A percentile compares a stretch with the other conserved stretches of the same genome.
Evolutionary conservation across 2,888 invertebrate species (phyloP).

Genomic region (Drosophila buzzatii): DNA sequence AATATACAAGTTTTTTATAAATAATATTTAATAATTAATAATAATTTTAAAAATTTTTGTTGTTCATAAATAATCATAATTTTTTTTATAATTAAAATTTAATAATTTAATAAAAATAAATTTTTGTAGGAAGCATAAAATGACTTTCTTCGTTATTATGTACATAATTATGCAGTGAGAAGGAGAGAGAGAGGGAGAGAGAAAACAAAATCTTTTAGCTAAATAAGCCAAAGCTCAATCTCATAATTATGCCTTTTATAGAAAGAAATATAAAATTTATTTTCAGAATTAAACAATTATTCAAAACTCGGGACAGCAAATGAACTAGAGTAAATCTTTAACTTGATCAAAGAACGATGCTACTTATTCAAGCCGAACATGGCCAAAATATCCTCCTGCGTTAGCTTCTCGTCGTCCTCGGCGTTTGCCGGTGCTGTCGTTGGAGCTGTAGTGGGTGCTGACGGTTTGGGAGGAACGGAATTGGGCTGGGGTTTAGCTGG

Average conservation of each 20-base stretch:
- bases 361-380: constrained; percentile 56
- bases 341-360: not conserved
- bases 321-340: not conserved
- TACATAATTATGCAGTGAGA: too few relatives aligned
- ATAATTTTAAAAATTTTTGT: too few relatives aligned
- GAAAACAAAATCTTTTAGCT: not conserved
- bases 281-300: not conserved
- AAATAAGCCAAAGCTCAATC: not conserved
- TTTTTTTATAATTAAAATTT: too few relatives aligned
- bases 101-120: too few relatives aligned
- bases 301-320: not conserved
- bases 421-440: not conserved
- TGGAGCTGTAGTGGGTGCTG: not conserved
- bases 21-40: too few relatives aligned
- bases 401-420: constrained; percentile 41
- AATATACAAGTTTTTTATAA: too few relatives aligned
- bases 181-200: too few relatives aligned
- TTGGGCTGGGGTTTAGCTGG: not conserved
- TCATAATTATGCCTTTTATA: not conserved
- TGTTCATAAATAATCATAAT: too few relatives aligned
- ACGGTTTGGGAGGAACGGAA: not conserved
- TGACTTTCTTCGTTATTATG: too few relatives aligned
- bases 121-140: too few relatives aligned
- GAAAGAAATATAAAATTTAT: not conserved
- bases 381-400: constrained; percentile 62